Percentiles rank a stretch among this genome's conserved stretches.
Conservation (phyloP, 2,797 vertebrate species). For the Peromyscus melanophrys region DNA sequence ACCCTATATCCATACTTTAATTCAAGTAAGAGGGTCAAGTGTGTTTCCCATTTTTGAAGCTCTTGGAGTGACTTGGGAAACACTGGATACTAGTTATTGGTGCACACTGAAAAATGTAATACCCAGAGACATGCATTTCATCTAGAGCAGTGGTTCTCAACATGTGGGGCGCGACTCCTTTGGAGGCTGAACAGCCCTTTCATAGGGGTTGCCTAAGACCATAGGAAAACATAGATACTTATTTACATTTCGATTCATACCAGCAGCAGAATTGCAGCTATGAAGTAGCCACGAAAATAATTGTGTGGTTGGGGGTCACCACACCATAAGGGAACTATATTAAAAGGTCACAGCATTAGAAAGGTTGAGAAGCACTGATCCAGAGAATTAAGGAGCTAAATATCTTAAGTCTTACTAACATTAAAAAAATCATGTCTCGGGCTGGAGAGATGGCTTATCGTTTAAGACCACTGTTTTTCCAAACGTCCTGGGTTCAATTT, state of each 20-base stretch:
- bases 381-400: constrained; percentile 12
- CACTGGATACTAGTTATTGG: background rate
- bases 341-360: background rate
- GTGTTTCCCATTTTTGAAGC: background rate
- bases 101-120: background rate
- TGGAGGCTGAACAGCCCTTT: background rate
- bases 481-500: too few relatives aligned
- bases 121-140: background rate
- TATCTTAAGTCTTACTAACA: background rate
- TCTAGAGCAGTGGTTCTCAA: background rate
- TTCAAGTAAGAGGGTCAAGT: background rate
- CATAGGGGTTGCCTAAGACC: background rate
- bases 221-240: background rate
- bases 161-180: background rate
- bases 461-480: too few relatives aligned
- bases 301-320: background rate
- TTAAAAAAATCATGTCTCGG: background rate
- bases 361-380: background rate
- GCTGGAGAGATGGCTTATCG: too few relatives aligned
- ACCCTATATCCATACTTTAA: constrained; percentile 32
- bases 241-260: background rate
- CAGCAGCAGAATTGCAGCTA: background rate
- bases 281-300: background rate
- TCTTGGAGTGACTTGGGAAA: background rate
- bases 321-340: background rate